Evolutionary conservation across 2,113 vertebrate genomes (phyloP).

Genomic region (Crotalus horridus): DNA sequence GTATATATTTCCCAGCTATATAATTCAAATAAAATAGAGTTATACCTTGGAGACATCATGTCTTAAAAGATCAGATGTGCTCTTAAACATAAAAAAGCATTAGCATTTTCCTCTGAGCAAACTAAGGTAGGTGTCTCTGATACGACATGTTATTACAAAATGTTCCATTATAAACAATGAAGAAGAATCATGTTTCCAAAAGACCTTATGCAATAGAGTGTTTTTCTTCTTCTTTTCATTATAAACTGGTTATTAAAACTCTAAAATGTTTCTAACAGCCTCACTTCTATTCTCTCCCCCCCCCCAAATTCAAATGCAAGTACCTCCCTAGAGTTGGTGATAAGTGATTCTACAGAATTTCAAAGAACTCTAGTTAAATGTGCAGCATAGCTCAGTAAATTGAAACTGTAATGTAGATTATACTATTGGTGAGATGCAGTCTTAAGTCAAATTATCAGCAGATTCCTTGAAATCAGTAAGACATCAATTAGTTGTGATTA

Average conservation of each 20-base stretch:
- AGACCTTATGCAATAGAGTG: slow-evolving; percentile 24
- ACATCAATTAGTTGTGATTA: background rate
- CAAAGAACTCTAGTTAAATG: background rate
- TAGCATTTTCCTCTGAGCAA: slow-evolving; percentile 25
- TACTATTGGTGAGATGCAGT: background rate
- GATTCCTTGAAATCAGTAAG: background rate
- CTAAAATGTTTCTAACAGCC: background rate
- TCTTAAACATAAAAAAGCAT: slow-evolving; percentile 25
- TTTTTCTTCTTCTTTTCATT: background rate
- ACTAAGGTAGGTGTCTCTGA: slow-evolving; percentile 19
- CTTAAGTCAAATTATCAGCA: background rate
- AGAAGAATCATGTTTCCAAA: slow-evolving; percentile 15
- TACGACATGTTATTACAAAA: background rate
- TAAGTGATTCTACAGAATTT: background rate
- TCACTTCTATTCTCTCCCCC: background rate
- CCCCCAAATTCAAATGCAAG: background rate
- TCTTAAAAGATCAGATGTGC: slow-evolving; percentile 23
- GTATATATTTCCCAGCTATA: background rate
- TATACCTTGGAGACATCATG: background rate
- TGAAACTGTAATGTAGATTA: background rate
- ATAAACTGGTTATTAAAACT: slow-evolving; percentile 4
- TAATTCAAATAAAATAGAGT: slow-evolving; percentile 23
- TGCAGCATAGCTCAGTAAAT: background rate
- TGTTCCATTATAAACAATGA: background rate
- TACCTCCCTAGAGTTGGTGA: background rate